Percentiles rank a stretch among this genome's conserved stretches.
Evolutionary conservation across 2,113 vertebrate species (phyloP).

Genomic region (Odobenus rosmarus): DNA sequence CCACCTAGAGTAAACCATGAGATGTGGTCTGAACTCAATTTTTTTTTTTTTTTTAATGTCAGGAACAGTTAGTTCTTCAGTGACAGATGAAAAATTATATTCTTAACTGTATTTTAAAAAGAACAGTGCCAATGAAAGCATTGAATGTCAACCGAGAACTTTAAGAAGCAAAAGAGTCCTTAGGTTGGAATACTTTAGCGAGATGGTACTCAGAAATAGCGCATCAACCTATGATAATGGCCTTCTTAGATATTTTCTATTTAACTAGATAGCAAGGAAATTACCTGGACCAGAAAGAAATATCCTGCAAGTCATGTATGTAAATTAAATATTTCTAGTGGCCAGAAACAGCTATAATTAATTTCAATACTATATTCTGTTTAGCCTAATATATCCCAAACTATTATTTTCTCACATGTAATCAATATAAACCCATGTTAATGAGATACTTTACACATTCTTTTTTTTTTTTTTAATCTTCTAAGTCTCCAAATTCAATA

Average conservation of each 20-base stretch:
- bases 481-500: background rate
- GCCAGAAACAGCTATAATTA: constrained; percentile 18
- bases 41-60: background rate
- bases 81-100: background rate
- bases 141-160: background rate
- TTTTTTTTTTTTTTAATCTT: background rate
- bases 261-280: constrained; percentile 47
- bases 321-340: background rate
- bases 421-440: background rate
- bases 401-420: constrained; percentile 12
- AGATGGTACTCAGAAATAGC: background rate
- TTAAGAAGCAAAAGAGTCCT: constrained; percentile 9
- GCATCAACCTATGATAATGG: background rate
- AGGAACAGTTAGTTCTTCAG: constrained; percentile 22
- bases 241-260: constrained; percentile 19
- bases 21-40: background rate
- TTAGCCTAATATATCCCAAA: constrained; percentile 1
- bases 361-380: background rate
- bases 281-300: constrained; percentile 21
- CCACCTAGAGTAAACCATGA: background rate
- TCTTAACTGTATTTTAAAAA: constrained; percentile 35
- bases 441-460: background rate
- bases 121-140: background rate
- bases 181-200: background rate
- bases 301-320: background rate